Percentiles rank a stretch among this genome's conserved stretches.
These are phyloP conservation scores for Pipistrellus nathusii DNA, from an alignment of 2,797 vertebrate species.

Conservation along the genomic window DNA sequence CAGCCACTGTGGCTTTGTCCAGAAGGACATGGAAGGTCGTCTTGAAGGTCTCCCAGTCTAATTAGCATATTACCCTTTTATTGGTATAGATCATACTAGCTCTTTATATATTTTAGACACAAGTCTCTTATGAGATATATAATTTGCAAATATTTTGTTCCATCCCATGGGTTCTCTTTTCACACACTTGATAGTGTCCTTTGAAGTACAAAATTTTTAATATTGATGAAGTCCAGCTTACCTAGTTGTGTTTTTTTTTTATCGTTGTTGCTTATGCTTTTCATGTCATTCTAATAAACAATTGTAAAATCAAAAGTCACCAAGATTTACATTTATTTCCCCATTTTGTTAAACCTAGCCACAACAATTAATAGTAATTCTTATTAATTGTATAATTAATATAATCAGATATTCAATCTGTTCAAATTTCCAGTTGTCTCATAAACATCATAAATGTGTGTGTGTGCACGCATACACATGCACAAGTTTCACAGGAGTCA, in stretches of 20 bases:
- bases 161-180: slow-evolving; percentile 11
- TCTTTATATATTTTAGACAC: slow-evolving; percentile 39
- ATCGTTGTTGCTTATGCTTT: slow-evolving; percentile 27
- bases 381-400: neutral
- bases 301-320: slow-evolving; percentile 5
- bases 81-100: neutral
- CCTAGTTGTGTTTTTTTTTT: neutral
- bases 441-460: slow-evolving; percentile 22
- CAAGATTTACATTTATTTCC: neutral
- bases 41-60: no score
- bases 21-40: no score
- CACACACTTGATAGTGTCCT: neutral
- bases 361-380: slow-evolving; percentile 29
- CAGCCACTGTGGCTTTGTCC: no score
- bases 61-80: no score
- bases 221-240: slow-evolving; percentile 20
- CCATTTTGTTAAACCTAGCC: slow-evolving; percentile 36
- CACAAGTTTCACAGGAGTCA: slow-evolving; percentile 50
- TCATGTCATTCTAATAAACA: slow-evolving; percentile 47
- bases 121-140: slow-evolving; percentile 6
- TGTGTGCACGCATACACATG: neutral
- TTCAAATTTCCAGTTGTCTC: slow-evolving; percentile 56
- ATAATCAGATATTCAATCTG: neutral
- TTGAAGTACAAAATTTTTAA: slow-evolving; percentile 44
- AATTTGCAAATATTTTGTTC: slow-evolving; percentile 53